Conservation (phyloP, 2,797 vertebrate species). For the Macrochelys suwanniensis region DNA sequence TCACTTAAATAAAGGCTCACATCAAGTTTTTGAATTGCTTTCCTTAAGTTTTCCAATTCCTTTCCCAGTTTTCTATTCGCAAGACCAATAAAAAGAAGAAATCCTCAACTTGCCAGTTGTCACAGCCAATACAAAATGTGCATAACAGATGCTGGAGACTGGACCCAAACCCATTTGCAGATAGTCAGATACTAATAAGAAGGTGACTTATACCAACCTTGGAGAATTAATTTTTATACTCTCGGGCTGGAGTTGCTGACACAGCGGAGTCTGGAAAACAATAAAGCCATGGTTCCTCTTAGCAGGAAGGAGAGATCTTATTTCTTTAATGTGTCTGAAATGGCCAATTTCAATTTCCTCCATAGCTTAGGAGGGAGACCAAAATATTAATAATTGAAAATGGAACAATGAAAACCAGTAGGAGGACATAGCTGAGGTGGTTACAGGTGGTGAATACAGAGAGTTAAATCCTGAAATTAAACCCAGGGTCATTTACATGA, state of each 20-base stretch:
- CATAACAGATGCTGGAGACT: background rate
- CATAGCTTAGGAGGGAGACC: background rate
- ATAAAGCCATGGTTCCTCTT: conserved; percentile 41
- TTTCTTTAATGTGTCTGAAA: conserved; percentile 37
- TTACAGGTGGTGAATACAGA: background rate
- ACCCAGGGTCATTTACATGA: background rate
- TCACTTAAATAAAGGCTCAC: background rate
- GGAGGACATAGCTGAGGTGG: background rate
- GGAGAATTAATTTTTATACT: conserved; percentile 14
- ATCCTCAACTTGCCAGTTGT: conserved; percentile 28
- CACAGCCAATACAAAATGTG: background rate
- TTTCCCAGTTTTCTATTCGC: conserved; percentile 36
- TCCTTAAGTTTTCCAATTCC: conserved; percentile 23
- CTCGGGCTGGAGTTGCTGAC: conserved; percentile 34
- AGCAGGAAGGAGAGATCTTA: conserved; percentile 10
- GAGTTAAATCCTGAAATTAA: background rate
- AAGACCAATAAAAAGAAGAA: conserved; percentile 47
- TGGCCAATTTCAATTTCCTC: conserved; percentile 30
- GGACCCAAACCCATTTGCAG: conserved; percentile 28
- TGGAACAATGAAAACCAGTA: background rate
- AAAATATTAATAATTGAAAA: conserved; percentile 1
- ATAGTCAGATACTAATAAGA: conserved; percentile 35
- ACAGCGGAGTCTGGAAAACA: conserved; percentile 47
- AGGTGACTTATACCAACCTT: conserved; percentile 55
- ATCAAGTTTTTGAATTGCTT: conserved; percentile 32